Evolutionary conservation across 92 coral and sea anemone genomes (phyloP), one percentile per base, ranked within the genome.

Genomic region (Epizoanthus rinbou): DNA sequence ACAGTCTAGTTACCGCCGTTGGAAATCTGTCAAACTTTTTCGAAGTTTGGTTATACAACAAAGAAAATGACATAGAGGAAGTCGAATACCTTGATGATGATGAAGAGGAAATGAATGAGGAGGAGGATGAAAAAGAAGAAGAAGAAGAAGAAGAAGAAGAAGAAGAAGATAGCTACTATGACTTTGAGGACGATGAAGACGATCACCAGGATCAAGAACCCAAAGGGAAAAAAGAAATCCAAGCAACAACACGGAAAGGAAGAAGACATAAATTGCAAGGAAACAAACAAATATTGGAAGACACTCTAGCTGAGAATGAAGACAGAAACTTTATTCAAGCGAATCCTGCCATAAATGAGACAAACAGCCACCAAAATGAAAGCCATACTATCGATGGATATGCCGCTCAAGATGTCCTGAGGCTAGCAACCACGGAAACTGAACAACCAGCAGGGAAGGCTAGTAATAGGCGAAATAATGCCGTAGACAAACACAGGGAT

Each of bases 121-220:
- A 76, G 14, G 71, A 57, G 16, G 43, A 8, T 7, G 89, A 58
- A 0, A 73, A 69, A 5, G 87, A 87, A 39, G 87, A 28, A 28
- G 31, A 28, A 28, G 31, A 28, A 28, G 31, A 28, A 28, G 31
- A 28, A 2, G 1, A 28, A 28, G 1, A 28, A 28, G 31, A 28
- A 28, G 1, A 28, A 28, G 31, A 28, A 28, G 31, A 28, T 28
- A 28, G 31, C 31, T 28, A 28, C 31, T 86, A 91, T 13, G 93
- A 91, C 5, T 89, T 86, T 3, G 91, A 93, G 65, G 72, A 82
- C 8, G 95, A 93, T 10, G 92, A 87, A 22, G 90, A 89, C 52
- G 85, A 88, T 21, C 80, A 88, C 22, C 64, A 80, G 47, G 83
- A 81, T 58, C 91, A 85, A 25, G 91, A 94, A 18, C 52, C 74